phyloP scores from a whole-genome alignment of 1,140 invertebrate genomes.

The Cherax quadricarinatus region DNA sequence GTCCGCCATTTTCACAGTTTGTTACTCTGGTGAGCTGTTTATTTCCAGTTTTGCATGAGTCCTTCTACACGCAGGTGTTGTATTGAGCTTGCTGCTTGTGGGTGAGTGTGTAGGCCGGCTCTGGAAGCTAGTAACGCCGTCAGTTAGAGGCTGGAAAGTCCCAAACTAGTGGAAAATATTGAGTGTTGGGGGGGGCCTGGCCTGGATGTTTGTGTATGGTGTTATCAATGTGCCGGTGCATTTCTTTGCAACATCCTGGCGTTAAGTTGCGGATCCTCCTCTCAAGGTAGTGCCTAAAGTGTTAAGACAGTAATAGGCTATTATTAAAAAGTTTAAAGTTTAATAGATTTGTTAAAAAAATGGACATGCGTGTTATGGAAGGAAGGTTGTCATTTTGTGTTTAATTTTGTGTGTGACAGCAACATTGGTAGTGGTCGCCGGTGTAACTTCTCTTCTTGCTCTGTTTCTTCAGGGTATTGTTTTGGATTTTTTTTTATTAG shows the following conservation, averaged over 20 bases:
- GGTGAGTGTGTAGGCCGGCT: not conserved
- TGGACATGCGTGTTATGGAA: too few species aligned
- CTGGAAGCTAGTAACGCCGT: not conserved
- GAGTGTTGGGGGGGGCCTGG: not conserved
- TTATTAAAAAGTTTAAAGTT: too few species aligned
- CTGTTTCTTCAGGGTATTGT: too few species aligned
- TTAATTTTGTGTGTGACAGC: too few species aligned
- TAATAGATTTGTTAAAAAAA: too few species aligned
- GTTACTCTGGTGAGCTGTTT: slow-evolving; percentile 10
- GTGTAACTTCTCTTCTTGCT: too few species aligned
- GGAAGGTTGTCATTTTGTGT: too few species aligned
- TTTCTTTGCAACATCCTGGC: not conserved
- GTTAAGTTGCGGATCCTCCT: not conserved
- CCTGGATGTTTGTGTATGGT: slow-evolving; percentile 36
- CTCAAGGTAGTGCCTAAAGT: too few species aligned
- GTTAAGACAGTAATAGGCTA: too few species aligned
- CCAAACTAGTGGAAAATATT: not conserved
- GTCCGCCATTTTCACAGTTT: slow-evolving; percentile 33
- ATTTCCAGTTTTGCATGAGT: not conserved
- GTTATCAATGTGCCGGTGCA: slow-evolving; percentile 22
- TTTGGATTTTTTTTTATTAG: too few species aligned
- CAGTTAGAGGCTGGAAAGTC: not conserved
- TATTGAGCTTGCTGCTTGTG: not conserved
- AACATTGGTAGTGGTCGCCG: too few species aligned
- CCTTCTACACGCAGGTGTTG: not conserved